Conservation (phyloP, 1,140 invertebrate genomes). For the Procambarus virginalis region DNA sequence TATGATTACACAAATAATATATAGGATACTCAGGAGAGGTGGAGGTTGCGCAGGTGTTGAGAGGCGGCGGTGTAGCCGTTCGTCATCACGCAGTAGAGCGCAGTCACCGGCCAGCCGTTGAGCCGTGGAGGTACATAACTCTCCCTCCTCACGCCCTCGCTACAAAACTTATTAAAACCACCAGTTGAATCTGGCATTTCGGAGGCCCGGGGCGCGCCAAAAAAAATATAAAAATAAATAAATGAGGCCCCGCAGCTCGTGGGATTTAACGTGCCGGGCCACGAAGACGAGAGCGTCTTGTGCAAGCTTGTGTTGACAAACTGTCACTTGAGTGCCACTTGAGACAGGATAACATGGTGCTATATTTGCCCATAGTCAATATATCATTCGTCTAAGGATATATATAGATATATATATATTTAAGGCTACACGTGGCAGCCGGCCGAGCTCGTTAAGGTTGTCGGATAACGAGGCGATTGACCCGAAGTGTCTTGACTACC, state of each 20-base stretch:
- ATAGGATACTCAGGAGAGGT: not conserved
- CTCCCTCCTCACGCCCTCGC: not conserved
- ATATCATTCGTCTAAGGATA: too few species aligned
- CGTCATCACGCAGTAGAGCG: conserved; percentile 50
- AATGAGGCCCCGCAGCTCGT: not conserved
- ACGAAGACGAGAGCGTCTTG: not conserved
- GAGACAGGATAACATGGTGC: too few species aligned
- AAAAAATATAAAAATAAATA: too few species aligned
- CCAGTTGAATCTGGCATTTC: conserved; percentile 27
- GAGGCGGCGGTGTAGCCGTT: conserved; percentile 43
- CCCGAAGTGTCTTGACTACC: too few species aligned
- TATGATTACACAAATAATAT: not conserved
- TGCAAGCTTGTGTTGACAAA: conserved; percentile 37
- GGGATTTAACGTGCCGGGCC: not conserved
- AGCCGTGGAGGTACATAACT: conserved; percentile 44
- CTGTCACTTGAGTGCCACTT: not conserved
- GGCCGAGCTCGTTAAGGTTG: too few species aligned
- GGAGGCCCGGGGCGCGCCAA: not conserved
- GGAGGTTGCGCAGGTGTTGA: conserved; percentile 29
- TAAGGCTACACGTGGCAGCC: too few species aligned
- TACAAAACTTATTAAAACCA: conserved; percentile 11
- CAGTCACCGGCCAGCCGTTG: conserved; percentile 54
- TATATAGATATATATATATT: too few species aligned
- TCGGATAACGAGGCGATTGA: too few species aligned
- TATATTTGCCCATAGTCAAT: too few species aligned